phyloP scores from a whole-genome alignment of 2,888 invertebrate species.

The Catocala sponsa region DNA sequence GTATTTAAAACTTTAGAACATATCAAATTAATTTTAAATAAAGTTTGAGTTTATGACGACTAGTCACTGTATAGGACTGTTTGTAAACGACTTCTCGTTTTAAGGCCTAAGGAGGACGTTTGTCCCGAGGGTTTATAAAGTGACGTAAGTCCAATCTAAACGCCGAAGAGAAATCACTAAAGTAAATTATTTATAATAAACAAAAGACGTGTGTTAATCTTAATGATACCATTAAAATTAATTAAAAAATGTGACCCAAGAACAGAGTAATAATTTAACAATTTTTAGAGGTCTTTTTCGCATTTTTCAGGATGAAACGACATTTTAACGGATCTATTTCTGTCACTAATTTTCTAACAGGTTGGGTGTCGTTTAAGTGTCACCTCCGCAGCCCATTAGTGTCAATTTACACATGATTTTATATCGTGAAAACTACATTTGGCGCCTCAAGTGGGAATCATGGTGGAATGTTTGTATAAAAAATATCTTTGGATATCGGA shows the following conservation, averaged over 20 bases:
- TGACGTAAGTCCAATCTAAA: too few species aligned
- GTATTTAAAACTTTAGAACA: constrained; percentile 44
- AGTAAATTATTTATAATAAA: too few species aligned
- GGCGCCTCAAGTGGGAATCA: constrained; percentile 27
- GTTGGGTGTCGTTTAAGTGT: constrained; percentile 38
- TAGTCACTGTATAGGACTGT: neutral
- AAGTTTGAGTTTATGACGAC: constrained; percentile 34
- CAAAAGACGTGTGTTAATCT: too few species aligned
- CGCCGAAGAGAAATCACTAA: neutral
- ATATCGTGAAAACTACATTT: constrained; percentile 49
- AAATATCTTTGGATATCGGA: constrained; percentile 7
- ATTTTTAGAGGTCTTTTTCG: neutral
- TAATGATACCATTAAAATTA: too few species aligned
- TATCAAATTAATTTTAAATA: constrained; percentile 37
- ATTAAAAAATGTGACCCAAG: constrained; percentile 2
- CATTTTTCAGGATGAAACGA: constrained; percentile 26
- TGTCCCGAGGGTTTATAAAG: too few species aligned
- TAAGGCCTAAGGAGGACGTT: too few species aligned
- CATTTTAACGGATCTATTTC: constrained; percentile 43
- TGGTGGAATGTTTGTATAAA: constrained; percentile 22
- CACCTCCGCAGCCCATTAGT: constrained; percentile 38
- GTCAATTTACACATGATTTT: constrained; percentile 57
- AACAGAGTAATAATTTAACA: constrained; percentile 6
- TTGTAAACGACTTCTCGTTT: too few species aligned
- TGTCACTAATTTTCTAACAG: constrained; percentile 33